Conservation (phyloP, 1,140 invertebrate genomes). For the Drosophila sp. region DNA sequence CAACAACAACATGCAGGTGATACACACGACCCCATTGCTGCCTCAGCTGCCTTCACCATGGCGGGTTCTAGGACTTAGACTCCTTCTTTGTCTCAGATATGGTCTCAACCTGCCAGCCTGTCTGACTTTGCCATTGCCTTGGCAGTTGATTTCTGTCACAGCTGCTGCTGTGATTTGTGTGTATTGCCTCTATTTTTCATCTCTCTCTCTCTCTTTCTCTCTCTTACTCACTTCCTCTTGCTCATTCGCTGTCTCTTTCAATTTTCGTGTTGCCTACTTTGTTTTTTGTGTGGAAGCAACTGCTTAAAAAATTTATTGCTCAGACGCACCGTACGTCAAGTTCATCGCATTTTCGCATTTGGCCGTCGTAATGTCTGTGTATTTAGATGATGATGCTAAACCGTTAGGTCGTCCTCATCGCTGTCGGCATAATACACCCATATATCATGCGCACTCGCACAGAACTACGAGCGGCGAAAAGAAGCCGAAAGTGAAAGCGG, state of each 20-base stretch:
- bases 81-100: background rate
- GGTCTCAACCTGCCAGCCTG: constrained; percentile 21
- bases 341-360: constrained; percentile 25
- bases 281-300: constrained; percentile 31
- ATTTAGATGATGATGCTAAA: constrained; percentile 40
- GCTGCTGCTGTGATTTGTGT: constrained; percentile 70
- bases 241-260: background rate
- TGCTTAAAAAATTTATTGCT: constrained; percentile 69
- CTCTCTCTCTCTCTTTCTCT: background rate
- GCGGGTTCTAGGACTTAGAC: background rate
- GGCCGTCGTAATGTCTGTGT: constrained; percentile 30
- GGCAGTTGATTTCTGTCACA: constrained; percentile 79
- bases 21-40: constrained; percentile 26
- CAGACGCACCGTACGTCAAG: constrained; percentile 64
- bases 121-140: constrained; percentile 64
- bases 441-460: constrained; percentile 34
- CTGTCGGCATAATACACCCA: constrained; percentile 36
- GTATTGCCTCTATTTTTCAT: constrained; percentile 18
- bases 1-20: constrained; percentile 43
- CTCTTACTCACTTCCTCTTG: background rate
- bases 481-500: constrained; percentile 10
- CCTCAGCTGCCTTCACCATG: background rate
- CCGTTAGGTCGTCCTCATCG: constrained; percentile 26
- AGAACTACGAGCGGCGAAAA: constrained; percentile 17
- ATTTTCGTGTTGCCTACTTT: constrained; percentile 42